Conservation (phyloP, 1,140 invertebrate genomes). For the Hylyphantes graminicola region DNA sequence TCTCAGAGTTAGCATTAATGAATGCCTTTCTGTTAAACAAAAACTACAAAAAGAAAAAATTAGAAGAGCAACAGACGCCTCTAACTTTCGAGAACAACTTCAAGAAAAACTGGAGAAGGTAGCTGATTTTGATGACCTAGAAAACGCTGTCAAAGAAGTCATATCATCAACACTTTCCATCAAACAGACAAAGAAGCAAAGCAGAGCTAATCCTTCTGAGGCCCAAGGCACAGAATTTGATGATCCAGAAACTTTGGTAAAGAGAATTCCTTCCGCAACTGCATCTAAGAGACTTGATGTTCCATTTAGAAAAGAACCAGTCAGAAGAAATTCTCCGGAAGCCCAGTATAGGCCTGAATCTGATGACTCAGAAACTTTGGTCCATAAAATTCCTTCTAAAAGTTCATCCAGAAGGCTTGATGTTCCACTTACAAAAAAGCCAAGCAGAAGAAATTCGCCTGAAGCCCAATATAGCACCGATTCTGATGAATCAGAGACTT, state of each 20-base stretch:
- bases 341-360: too few relatives aligned
- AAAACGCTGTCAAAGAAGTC: conserved; percentile 28
- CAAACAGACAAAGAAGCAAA: conserved; percentile 13
- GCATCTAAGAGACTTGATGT: too few relatives aligned
- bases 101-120: background rate
- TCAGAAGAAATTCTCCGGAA: background rate
- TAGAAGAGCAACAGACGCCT: conserved; percentile 12
- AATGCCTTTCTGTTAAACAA: conserved; percentile 33
- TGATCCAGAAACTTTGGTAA: too few relatives aligned
- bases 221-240: too few relatives aligned
- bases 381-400: too few relatives aligned
- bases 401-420: too few relatives aligned
- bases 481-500: background rate
- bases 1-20: conserved; percentile 38
- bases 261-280: background rate
- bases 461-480: too few relatives aligned
- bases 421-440: too few relatives aligned
- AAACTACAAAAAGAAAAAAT: conserved; percentile 8
- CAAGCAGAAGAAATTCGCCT: too few relatives aligned
- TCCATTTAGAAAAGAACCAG: background rate
- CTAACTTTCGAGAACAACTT: background rate
- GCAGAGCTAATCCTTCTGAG: background rate
- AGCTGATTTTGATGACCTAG: conserved; percentile 18
- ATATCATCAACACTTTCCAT: background rate
- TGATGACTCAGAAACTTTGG: too few relatives aligned